These are phyloP conservation scores for Cladorhizidae sp. DNA, from an alignment of 37 sponge, comb jelly and placozoan species.

Conservation along the genomic window DNA sequence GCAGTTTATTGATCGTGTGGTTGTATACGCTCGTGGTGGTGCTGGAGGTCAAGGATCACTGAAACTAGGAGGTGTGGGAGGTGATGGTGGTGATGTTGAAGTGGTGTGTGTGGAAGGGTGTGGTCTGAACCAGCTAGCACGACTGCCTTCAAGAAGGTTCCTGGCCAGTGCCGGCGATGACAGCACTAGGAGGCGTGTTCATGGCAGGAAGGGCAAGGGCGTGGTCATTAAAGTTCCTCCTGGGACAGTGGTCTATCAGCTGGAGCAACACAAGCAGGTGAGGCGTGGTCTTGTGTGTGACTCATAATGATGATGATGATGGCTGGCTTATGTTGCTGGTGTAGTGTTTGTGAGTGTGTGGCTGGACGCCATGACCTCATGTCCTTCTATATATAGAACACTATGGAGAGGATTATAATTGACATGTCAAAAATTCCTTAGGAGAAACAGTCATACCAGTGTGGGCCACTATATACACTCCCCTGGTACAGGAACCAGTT, in stretches of 20 bases:
- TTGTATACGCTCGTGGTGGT: slow-evolving; percentile 63
- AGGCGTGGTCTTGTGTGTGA: no score
- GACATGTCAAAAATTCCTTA: no score
- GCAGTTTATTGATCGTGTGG: slow-evolving; percentile 29
- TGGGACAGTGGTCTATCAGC: slow-evolving; percentile 55
- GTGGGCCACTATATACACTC: no score
- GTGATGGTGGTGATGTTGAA: slow-evolving; percentile 61
- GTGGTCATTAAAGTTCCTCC: slow-evolving; percentile 53
- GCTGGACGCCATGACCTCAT: no score
- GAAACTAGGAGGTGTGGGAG: slow-evolving; percentile 43
- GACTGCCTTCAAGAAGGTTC: slow-evolving; percentile 22
- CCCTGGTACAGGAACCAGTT: no score
- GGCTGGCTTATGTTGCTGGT: no score
- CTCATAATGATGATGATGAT: no score
- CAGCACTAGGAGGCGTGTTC: neutral
- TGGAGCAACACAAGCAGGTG: no score
- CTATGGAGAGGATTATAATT: no score
- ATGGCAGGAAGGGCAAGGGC: slow-evolving; percentile 17
- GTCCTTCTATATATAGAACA: no score
- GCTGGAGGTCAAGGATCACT: slow-evolving; percentile 67
- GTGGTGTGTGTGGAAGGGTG: neutral
- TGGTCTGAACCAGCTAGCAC: slow-evolving; percentile 24
- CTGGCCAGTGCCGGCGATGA: slow-evolving; percentile 24
- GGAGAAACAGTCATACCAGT: neutral
- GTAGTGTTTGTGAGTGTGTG: no score